Percentiles rank a stretch among this genome's conserved stretches.
Conservation (phyloP, 2,888 invertebrate genomes). For the Allygus modestus region DNA sequence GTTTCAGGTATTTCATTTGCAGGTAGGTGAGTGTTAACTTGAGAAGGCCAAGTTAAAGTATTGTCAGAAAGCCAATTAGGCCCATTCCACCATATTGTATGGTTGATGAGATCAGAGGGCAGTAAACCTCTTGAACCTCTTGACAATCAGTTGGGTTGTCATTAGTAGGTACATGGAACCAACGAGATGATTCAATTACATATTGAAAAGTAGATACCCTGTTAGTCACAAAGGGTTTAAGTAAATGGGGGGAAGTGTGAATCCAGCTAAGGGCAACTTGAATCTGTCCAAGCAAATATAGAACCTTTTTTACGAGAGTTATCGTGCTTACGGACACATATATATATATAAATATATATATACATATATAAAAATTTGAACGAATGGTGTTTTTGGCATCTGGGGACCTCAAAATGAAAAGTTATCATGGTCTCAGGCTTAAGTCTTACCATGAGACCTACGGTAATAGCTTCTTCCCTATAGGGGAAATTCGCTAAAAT, state of each 20-base stretch:
- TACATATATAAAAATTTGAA: too few species aligned
- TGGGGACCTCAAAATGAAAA: too few species aligned
- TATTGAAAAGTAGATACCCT: neutral
- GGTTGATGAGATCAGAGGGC: neutral
- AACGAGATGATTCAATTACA: neutral
- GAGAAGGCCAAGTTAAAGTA: neutral
- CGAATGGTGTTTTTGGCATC: too few species aligned
- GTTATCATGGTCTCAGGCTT: too few species aligned
- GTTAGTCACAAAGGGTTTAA: neutral
- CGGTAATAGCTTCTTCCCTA: too few species aligned
- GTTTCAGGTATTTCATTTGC: neutral
- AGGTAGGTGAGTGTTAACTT: neutral
- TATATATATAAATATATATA: too few species aligned
- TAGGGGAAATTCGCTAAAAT: too few species aligned
- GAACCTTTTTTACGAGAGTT: too few species aligned
- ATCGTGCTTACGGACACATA: too few species aligned
- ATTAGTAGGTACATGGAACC: neutral
- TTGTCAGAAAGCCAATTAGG: neutral
- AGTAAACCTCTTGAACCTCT: neutral
- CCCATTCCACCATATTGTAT: neutral
- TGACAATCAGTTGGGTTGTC: neutral
- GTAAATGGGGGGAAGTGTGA: neutral
- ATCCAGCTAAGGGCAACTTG: neutral
- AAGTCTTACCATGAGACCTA: too few species aligned
- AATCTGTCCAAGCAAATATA: neutral